These are phyloP conservation scores for Stichopus horrens DNA, from an alignment of 53 echinoderm and acorn worm genomes.

Conservation along the genomic window DNA sequence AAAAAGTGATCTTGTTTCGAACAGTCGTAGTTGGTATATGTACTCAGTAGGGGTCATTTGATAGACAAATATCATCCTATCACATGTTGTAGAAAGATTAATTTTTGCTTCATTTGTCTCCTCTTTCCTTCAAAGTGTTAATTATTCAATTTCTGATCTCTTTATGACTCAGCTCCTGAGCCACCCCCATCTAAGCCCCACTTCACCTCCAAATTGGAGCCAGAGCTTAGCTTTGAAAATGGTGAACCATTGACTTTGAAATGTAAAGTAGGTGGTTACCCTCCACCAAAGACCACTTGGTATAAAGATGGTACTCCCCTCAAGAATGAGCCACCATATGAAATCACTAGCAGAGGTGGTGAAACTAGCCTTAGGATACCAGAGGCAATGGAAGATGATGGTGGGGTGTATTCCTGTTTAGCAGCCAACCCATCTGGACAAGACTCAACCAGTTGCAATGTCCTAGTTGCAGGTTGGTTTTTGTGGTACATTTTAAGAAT, in stretches of 20 bases:
- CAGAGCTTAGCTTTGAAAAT: slow-evolving; percentile 58
- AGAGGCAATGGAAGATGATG: slow-evolving; percentile 55
- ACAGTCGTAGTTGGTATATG: no score
- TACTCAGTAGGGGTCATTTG: no score
- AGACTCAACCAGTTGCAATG: slow-evolving; percentile 59
- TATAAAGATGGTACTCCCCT: slow-evolving; percentile 74
- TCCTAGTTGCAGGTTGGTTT: slow-evolving; percentile 69
- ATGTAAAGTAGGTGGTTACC: slow-evolving; percentile 72
- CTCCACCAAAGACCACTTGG: slow-evolving; percentile 69
- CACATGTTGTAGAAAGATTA: not conserved
- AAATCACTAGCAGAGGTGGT: slow-evolving; percentile 6
- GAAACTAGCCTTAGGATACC: slow-evolving; percentile 14
- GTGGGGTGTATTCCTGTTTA: slow-evolving; percentile 63
- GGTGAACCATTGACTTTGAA: slow-evolving; percentile 62
- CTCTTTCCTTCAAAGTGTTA: not conserved
- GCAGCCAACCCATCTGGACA: slow-evolving; percentile 76
- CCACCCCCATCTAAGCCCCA: slow-evolving; percentile 42
- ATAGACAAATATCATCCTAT: no score
- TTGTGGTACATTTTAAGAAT: not conserved
- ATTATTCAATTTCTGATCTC: not conserved
- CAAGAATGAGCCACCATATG: slow-evolving; percentile 57
- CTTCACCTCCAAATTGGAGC: slow-evolving; percentile 13
- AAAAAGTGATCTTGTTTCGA: no score
- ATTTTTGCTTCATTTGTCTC: not conserved
- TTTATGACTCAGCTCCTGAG: slow-evolving; percentile 19